Evolutionary conservation across 2,113 vertebrate genomes (phyloP), one percentile per base, ranked within the genome.

Genomic region (Baryphthengus martii): DNA sequence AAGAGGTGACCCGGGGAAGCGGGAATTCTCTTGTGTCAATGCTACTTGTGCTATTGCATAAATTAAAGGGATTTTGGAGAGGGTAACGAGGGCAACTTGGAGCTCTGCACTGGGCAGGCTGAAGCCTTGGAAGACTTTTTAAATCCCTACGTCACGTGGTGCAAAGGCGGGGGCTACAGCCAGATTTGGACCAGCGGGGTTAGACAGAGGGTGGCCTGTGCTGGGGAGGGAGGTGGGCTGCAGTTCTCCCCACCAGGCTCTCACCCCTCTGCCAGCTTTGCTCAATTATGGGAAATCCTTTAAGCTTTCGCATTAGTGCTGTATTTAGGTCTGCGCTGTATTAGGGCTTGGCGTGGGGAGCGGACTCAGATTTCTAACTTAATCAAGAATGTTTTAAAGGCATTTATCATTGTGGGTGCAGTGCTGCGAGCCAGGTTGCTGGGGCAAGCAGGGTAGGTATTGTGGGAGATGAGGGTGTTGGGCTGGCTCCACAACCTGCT

Each of bases 271-370:
- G 73, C 80, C 88, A 93, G 82, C 91, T 85, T 68, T 81, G 86
- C 88, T 92, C 92, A 92, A 4, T 88, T 92, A 87, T 93, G 89
- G 85, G 90, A 96, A 97, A 96, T 91, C 94, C 95, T 80, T 92
- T 94, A 94, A 94, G 90, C 96, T 96, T 77, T 84, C 4, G 70
- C 83, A 93, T 94, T 94, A 90, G 90, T 68, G 74, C 86, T 74
- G 81, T 95, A 93, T 96, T 96, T 87, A 94, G 81, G 71, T 81
- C 85, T 94, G 87, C 10, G 3, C 80, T 91, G 93, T 44, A 93
- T 92, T 93, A 89, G 52, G 58, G 42, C 91, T 95, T 77, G 81
- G 90, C 44, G 0, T 19, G 26, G 45, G 63, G 59, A 89, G 47
- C 1, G 0, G 56, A 68, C 72, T 75, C 65, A 47, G 61, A 65